A percentile compares a stretch with the other conserved stretches of the same genome.
phyloP scores from a whole-genome alignment of 2,113 vertebrate species.

The Nesoenas mayeri region DNA sequence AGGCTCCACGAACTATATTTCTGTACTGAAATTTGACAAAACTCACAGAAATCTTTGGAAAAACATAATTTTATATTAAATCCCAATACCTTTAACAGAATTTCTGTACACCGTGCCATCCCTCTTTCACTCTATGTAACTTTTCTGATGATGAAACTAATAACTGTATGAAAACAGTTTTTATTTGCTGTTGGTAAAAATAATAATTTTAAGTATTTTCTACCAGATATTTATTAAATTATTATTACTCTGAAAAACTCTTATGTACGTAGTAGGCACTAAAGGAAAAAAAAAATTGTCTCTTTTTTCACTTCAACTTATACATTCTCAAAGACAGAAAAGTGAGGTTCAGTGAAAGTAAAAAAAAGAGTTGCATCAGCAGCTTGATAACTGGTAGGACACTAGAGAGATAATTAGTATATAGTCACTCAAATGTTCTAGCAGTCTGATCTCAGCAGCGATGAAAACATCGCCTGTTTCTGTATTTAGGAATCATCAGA shows the following conservation, averaged over 20 bases:
- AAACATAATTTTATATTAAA: not conserved
- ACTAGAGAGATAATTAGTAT: conserved; percentile 24
- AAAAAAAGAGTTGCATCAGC: not conserved
- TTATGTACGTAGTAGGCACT: not conserved
- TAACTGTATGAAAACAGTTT: not conserved
- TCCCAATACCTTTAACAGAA: not conserved
- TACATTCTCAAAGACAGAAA: not conserved
- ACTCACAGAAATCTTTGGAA: not conserved
- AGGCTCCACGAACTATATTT: not conserved
- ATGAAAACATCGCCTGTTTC: conserved; percentile 20
- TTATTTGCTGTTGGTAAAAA: not conserved
- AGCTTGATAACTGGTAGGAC: conserved; percentile 6
- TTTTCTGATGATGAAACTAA: not conserved
- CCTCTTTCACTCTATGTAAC: not conserved
- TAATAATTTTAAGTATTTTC: not conserved
- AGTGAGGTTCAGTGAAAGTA: not conserved
- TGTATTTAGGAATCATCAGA: conserved; percentile 33
- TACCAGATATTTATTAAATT: not conserved
- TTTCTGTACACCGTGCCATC: not conserved
- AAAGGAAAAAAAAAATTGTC: not conserved
- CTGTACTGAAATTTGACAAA: not conserved
- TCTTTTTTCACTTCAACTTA: not conserved
- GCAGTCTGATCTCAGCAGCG: conserved; percentile 9
- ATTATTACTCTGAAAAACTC: not conserved
- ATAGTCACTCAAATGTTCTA: conserved; percentile 41